These are phyloP conservation scores for Tridacna crocea DNA, from an alignment of 2,888 invertebrate species.

Conservation along the genomic window DNA sequence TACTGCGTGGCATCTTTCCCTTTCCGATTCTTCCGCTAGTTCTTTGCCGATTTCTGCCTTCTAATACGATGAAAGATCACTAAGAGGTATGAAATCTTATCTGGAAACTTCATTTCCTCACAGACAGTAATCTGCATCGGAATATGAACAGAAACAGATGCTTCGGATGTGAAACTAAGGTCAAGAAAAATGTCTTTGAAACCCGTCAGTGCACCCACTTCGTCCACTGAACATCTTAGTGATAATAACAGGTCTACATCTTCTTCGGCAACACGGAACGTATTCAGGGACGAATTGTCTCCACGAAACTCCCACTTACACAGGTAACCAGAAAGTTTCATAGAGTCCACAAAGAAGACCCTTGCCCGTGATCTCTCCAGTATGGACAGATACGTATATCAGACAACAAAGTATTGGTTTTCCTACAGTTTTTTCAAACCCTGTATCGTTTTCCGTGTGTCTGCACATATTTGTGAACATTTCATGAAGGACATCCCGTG, in stretches of 20 bases:
- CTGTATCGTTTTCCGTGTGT: no score
- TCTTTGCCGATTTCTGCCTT: no score
- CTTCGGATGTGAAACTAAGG: constrained; percentile 6
- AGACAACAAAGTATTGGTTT: no score
- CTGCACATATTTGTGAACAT: no score
- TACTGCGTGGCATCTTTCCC: background rate
- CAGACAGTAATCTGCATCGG: background rate
- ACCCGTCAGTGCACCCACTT: background rate
- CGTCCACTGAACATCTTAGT: background rate
- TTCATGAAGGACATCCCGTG: no score
- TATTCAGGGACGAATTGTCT: background rate
- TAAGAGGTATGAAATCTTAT: no score
- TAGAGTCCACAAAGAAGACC: background rate
- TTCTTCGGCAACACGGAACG: constrained; percentile 1
- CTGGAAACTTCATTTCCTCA: no score
- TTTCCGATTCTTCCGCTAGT: background rate
- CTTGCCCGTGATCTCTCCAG: no score
- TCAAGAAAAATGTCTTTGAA: background rate
- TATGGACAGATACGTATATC: no score
- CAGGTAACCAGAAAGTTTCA: background rate
- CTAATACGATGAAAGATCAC: no score
- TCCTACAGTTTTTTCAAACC: no score
- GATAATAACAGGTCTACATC: constrained; percentile 4
- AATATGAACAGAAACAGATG: background rate
- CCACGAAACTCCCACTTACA: constrained; percentile 38